These are phyloP conservation scores for Hepsetus odoe DNA, from an alignment of 2,113 vertebrate species.

Conservation along the genomic window DNA sequence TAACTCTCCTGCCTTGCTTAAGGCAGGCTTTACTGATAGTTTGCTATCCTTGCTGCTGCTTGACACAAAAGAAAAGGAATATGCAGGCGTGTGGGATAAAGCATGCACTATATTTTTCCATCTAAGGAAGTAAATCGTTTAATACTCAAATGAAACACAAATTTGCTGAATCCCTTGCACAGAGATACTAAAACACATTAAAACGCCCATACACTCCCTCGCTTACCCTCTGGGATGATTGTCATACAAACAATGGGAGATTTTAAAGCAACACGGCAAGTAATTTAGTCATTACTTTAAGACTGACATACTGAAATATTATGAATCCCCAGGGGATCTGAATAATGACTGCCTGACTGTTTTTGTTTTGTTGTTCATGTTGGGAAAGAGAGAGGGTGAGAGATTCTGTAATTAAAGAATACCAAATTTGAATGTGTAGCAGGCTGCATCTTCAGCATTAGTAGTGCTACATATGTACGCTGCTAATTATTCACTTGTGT, in stretches of 20 bases:
- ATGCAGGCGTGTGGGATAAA: not conserved
- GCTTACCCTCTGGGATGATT: not conserved
- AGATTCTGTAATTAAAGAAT: not conserved
- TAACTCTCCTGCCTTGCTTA: not conserved
- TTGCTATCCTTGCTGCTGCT: not conserved
- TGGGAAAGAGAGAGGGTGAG: slow-evolving; percentile 8
- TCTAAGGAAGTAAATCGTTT: not conserved
- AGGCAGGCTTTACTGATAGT: not conserved
- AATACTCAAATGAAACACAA: too few species aligned
- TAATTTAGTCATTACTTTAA: slow-evolving; percentile 50
- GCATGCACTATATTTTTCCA: not conserved
- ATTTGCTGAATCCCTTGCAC: too few species aligned
- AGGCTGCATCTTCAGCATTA: not conserved
- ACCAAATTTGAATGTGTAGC: not conserved
- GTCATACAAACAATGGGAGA: slow-evolving; percentile 6
- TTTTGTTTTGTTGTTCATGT: slow-evolving; percentile 15
- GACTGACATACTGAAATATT: slow-evolving; percentile 60
- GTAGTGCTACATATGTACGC: not conserved
- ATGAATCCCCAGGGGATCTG: slow-evolving; percentile 26
- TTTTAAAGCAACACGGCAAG: slow-evolving; percentile 1
- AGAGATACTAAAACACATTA: not conserved
- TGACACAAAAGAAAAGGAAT: not conserved
- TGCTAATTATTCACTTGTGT: too few species aligned
- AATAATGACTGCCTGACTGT: not conserved
- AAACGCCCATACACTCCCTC: not conserved